Evolutionary conservation across 2,888 invertebrate genomes (phyloP).

Genomic region (Tenthredo amoena): DNA sequence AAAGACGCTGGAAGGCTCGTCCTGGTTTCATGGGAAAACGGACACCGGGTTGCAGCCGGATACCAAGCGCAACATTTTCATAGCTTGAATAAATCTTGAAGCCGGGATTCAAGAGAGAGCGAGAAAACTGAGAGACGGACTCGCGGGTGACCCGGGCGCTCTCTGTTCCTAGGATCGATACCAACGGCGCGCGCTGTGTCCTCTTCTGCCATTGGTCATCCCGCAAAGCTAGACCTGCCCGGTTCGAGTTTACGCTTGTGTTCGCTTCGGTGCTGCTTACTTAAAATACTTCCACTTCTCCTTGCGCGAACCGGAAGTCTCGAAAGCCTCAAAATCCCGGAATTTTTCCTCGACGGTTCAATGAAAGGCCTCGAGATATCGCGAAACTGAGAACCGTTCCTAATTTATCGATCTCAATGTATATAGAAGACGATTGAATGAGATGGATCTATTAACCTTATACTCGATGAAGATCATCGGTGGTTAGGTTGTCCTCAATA

Average conservation of each 20-base stretch:
- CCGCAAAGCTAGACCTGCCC: constrained; percentile 72
- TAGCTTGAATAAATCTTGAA: constrained; percentile 56
- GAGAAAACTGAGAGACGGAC: constrained; percentile 58
- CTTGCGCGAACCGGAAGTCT: neutral
- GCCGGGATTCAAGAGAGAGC: constrained; percentile 64
- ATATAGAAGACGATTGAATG: neutral
- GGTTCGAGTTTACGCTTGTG: constrained; percentile 62
- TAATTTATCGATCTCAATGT: neutral
- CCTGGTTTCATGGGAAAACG: constrained; percentile 60
- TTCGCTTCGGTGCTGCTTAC: constrained; percentile 15
- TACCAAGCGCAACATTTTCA: constrained; percentile 30
- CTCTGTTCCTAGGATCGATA: constrained; percentile 70
- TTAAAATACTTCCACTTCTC: constrained; percentile 9
- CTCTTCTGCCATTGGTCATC: constrained; percentile 77
- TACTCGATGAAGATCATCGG: constrained; percentile 11
- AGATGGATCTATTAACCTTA: neutral
- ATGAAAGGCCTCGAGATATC: neutral
- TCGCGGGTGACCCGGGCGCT: constrained; percentile 59
- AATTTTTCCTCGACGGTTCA: neutral
- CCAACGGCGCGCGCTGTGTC: constrained; percentile 74
- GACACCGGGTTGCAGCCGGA: constrained; percentile 65
- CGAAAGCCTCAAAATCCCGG: neutral
- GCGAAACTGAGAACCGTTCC: neutral
- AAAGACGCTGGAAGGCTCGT: constrained; percentile 49
- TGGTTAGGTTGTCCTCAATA: constrained; percentile 65